A percentile compares a stretch with the other conserved stretches of the same genome.
These are phyloP conservation scores for Lutjanus campechanus DNA, from an alignment of 2,797 vertebrate species.

Conservation along the genomic window DNA sequence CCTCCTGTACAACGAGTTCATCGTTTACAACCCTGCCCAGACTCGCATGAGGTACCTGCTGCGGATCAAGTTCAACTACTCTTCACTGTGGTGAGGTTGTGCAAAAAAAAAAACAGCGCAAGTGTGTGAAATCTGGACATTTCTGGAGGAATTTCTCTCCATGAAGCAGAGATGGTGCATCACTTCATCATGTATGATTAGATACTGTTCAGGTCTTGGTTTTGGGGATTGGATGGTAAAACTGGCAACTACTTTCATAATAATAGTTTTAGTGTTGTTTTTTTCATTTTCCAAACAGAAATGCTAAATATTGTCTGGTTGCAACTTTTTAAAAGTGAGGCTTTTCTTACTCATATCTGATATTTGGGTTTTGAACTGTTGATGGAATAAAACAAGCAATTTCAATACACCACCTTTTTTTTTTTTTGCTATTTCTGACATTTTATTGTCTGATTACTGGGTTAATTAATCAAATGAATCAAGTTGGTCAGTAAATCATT, in stretches of 20 bases:
- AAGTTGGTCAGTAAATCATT: neutral
- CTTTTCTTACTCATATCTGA: neutral
- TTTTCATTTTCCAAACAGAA: neutral
- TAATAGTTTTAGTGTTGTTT: neutral
- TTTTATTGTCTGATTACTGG: no score
- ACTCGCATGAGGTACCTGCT: constrained; percentile 91
- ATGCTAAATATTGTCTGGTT: neutral
- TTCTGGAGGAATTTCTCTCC: neutral
- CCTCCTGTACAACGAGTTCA: constrained; percentile 93
- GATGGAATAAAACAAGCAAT: neutral
- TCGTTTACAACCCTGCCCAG: constrained; percentile 91
- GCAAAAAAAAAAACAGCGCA: fast-evolving
- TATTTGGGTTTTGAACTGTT: neutral
- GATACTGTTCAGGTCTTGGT: neutral
- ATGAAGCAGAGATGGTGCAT: neutral
- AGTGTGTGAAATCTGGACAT: neutral
- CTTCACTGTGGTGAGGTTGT: constrained; percentile 87
- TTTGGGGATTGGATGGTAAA: neutral
- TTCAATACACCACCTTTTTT: neutral
- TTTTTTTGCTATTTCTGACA: no score
- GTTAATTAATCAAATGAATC: no score
- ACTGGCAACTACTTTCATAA: neutral
- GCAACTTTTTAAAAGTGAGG: neutral
- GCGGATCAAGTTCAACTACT: constrained; percentile 89
- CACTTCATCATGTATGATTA: neutral